Percentiles rank a stretch among this genome's conserved stretches.
Conservation (phyloP, 2,797 vertebrate species). For the Siniperca obscura region DNA sequence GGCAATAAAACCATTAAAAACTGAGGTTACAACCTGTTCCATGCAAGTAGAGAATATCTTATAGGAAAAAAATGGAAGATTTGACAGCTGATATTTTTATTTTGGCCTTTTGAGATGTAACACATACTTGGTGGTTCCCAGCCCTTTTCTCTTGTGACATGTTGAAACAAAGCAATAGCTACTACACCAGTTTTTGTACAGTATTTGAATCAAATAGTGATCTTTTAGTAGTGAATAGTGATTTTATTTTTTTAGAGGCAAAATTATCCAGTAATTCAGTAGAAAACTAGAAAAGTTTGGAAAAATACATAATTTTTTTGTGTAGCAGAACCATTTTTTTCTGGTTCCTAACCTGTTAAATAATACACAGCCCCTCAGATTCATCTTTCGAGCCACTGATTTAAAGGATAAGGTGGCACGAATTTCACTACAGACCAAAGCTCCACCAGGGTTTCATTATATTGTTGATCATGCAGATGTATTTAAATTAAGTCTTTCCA, state of each 20-base stretch:
- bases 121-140: neutral
- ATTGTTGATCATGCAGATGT: neutral
- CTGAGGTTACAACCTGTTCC: neutral
- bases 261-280: neutral
- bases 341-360: neutral
- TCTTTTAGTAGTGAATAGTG: neutral
- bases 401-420: neutral
- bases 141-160: neutral
- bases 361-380: neutral
- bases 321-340: neutral
- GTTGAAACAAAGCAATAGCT: neutral
- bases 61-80: neutral
- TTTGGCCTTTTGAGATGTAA: too few relatives aligned
- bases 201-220: neutral
- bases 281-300: neutral
- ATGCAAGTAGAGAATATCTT: neutral
- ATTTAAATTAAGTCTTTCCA: conserved; percentile 3
- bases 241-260: neutral
- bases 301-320: neutral
- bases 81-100: neutral
- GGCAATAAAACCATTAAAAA: conserved; percentile 14
- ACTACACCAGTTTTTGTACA: neutral
- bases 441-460: neutral
- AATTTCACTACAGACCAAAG: neutral
- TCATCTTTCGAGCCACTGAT: neutral